Conservation (phyloP, 2,113 vertebrate species). For the Pardalotus punctatus region DNA sequence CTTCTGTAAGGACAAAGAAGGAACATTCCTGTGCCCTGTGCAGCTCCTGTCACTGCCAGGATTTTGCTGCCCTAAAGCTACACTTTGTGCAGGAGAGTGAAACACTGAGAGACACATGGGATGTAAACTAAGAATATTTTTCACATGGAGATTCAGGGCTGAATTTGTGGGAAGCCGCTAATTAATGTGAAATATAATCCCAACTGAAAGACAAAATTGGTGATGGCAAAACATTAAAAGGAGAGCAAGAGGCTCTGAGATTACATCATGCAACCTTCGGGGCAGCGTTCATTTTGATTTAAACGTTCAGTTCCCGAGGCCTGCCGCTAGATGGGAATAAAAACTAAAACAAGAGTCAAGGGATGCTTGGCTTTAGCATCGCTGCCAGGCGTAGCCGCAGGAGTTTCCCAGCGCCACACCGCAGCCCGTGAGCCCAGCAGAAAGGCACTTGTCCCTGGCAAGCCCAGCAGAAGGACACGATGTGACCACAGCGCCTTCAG, state of each 20-base stretch:
- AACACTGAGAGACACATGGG: not conserved
- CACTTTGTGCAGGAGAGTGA: not conserved
- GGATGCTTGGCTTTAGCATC: not conserved
- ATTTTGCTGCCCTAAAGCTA: not conserved
- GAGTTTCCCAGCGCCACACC: not conserved
- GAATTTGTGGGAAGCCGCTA: not conserved
- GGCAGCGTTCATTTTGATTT: not conserved
- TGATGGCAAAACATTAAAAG: not conserved
- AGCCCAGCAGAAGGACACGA: not conserved
- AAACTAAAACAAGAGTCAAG: not conserved
- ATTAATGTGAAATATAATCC: not conserved
- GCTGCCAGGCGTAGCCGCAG: not conserved
- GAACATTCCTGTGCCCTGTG: not conserved
- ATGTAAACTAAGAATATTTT: not conserved
- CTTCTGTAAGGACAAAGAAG: not conserved
- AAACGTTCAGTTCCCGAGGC: not conserved
- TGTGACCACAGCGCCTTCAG: not conserved
- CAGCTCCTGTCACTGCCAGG: not conserved
- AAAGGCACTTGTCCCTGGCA: too few relatives aligned
- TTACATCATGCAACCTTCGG: not conserved
- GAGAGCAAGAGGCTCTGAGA: not conserved
- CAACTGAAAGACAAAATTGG: not conserved
- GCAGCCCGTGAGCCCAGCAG: not conserved
- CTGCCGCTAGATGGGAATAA: slow-evolving; percentile 48
- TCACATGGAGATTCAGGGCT: not conserved